Conservation (phyloP, 2,888 invertebrate species). For the Ectobius pallidus region DNA sequence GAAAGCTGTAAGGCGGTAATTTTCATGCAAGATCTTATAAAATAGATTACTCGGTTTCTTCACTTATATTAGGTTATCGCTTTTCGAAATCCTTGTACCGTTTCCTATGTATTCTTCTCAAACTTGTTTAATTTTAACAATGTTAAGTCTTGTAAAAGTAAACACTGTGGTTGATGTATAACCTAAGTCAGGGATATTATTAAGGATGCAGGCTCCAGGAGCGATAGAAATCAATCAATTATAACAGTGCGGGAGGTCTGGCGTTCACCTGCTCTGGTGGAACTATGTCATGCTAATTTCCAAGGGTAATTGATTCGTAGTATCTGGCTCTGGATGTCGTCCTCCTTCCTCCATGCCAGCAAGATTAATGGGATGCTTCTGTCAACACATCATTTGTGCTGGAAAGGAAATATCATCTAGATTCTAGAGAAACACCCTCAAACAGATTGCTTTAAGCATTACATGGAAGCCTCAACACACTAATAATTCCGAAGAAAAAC, state of each 20-base stretch:
- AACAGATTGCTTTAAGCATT: too few relatives aligned
- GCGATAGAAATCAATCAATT: constrained; percentile 21
- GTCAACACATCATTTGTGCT: constrained; percentile 12
- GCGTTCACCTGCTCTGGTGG: neutral
- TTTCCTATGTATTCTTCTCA: too few relatives aligned
- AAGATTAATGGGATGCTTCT: constrained; percentile 4
- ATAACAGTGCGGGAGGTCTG: neutral
- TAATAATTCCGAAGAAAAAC: too few relatives aligned
- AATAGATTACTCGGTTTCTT: too few relatives aligned
- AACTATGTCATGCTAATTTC: neutral
- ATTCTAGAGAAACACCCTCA: neutral
- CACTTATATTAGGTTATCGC: too few relatives aligned
- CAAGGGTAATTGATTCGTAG: constrained; percentile 1
- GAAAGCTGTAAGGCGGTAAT: too few relatives aligned
- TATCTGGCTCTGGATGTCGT: neutral
- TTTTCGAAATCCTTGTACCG: too few relatives aligned
- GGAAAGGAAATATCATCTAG: neutral
- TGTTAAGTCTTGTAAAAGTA: neutral
- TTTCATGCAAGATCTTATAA: too few relatives aligned
- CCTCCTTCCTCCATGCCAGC: neutral
- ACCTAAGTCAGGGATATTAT: neutral
- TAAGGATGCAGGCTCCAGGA: neutral
- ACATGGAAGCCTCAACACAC: too few relatives aligned
- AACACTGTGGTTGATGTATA: neutral
- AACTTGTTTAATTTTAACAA: constrained; percentile 9